Conservation (phyloP, 2,113 vertebrate genomes). For the Pao palembangensis region DNA sequence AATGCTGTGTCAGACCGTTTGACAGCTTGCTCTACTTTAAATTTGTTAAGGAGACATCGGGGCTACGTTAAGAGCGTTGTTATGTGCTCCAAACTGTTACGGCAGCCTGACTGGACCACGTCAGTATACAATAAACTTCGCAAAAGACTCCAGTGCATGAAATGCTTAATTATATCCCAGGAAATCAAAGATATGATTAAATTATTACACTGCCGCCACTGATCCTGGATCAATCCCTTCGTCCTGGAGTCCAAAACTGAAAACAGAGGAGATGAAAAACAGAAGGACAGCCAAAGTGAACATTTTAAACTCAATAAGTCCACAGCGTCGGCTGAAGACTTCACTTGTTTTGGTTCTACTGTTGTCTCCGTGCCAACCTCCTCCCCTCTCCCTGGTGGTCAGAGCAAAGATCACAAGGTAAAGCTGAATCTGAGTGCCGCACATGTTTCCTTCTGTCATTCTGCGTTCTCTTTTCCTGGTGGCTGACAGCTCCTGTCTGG, state of each 20-base stretch:
- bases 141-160: not conserved
- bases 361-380: constrained; percentile 16
- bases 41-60: constrained; percentile 57
- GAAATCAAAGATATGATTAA: too few relatives aligned
- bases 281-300: too few relatives aligned
- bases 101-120: constrained; percentile 42
- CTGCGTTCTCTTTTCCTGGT: constrained; percentile 58
- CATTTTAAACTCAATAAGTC: not conserved
- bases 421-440: constrained; percentile 69
- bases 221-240: too few relatives aligned
- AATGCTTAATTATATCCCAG: constrained; percentile 40
- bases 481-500: constrained; percentile 78
- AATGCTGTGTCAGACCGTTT: constrained; percentile 64
- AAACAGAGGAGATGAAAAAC: too few relatives aligned
- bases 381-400: constrained; percentile 65
- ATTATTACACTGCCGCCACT: too few relatives aligned
- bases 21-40: constrained; percentile 64
- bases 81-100: constrained; percentile 26
- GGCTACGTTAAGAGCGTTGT: constrained; percentile 45
- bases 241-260: too few relatives aligned
- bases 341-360: constrained; percentile 23
- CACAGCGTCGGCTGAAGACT: constrained; percentile 41
- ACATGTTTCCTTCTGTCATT: constrained; percentile 77
- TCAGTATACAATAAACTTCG: constrained; percentile 28
- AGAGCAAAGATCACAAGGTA: constrained; percentile 71